Conservation (phyloP, 2,888 invertebrate species). For the Ommatoiulus sabulosus region DNA sequence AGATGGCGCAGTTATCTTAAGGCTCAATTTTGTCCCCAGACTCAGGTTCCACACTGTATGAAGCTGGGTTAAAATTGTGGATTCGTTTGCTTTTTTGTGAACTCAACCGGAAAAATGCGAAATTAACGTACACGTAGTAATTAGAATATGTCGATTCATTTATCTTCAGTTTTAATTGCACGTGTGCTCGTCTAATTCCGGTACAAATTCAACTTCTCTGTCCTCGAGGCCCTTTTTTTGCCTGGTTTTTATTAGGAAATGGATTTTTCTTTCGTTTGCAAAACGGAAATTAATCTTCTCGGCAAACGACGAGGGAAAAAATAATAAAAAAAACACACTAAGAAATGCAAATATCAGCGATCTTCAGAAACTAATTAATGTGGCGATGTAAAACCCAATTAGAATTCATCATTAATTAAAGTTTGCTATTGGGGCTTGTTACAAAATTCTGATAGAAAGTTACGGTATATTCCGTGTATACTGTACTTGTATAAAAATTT, state of each 20-base stretch:
- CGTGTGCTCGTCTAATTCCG: background rate
- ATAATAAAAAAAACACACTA: background rate
- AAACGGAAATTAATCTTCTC: constrained; percentile 20
- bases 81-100: background rate
- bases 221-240: background rate
- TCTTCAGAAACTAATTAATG: constrained; percentile 18
- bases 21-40: no score
- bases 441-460: no score
- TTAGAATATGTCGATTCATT: constrained; percentile 34
- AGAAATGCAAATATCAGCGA: background rate
- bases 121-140: background rate
- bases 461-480: no score
- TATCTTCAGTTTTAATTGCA: background rate
- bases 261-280: background rate
- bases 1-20: no score
- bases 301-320: background rate
- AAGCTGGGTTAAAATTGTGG: background rate
- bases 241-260: background rate
- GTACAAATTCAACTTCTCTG: background rate
- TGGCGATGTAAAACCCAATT: background rate
- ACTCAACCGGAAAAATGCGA: background rate
- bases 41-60: background rate
- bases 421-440: no score
- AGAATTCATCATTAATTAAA: background rate
- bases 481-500: no score